Evolutionary conservation across 2,888 invertebrate species (phyloP).

Genomic region (Dolomedes plantarius): DNA sequence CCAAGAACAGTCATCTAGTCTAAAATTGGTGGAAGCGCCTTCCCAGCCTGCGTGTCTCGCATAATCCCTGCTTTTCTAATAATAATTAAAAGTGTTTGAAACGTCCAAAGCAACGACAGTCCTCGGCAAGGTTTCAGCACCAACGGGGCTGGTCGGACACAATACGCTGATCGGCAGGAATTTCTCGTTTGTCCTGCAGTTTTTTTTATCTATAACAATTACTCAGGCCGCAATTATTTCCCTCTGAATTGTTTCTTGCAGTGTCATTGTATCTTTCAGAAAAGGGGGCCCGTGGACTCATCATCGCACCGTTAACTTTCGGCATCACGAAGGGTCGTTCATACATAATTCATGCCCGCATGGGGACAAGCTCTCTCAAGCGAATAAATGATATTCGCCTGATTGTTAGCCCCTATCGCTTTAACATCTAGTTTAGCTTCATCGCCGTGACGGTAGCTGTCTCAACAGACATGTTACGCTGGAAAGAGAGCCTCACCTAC

Average conservation of each 20-base stretch:
- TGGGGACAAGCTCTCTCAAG: constrained; percentile 6
- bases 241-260: background rate
- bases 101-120: no score
- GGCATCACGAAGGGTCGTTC: background rate
- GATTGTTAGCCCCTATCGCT: constrained; percentile 30
- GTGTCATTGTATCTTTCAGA: background rate
- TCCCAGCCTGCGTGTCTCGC: no score
- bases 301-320: constrained; percentile 26
- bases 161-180: background rate
- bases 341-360: constrained; percentile 48
- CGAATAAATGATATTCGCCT: constrained; percentile 30
- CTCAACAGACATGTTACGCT: background rate
- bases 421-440: background rate
- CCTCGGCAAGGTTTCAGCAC: no score
- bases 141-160: background rate
- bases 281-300: background rate
- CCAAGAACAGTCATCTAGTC: no score
- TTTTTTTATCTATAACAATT: background rate
- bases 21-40: no score
- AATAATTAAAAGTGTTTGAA: no score
- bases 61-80: no score
- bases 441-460: background rate
- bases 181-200: background rate
- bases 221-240: background rate
- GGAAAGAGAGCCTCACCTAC: no score